These are phyloP conservation scores for Dynastes tityus DNA, from an alignment of 2,888 invertebrate species.

Conservation along the genomic window DNA sequence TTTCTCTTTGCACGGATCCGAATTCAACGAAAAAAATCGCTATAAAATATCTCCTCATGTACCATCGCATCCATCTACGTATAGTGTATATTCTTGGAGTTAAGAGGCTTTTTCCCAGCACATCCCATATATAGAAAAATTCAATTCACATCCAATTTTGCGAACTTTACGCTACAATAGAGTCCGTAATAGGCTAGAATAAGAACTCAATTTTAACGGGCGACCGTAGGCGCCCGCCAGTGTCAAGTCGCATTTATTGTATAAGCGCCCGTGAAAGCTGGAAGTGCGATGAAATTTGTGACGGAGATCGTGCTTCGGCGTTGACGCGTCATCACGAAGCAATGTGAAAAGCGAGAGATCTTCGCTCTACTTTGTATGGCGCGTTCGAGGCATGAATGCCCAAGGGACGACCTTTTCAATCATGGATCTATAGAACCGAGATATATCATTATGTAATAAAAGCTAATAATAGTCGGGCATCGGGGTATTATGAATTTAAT, in stretches of 20 bases:
- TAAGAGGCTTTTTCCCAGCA: constrained; percentile 54
- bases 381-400: constrained; percentile 20
- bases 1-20: constrained; percentile 23
- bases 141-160: constrained; percentile 69
- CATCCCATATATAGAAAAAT: constrained; percentile 58
- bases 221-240: constrained; percentile 40
- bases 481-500: background rate
- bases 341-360: constrained; percentile 10
- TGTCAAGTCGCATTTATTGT: constrained; percentile 39
- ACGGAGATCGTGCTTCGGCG: constrained; percentile 13
- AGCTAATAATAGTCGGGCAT: constrained; percentile 24
- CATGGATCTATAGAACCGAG: constrained; percentile 13
- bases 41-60: constrained; percentile 35
- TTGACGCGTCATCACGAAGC: background rate
- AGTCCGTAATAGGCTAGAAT: constrained; percentile 61
- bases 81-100: constrained; percentile 43
- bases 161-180: constrained; percentile 66
- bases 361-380: background rate
- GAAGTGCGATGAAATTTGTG: constrained; percentile 44
- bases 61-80: constrained; percentile 27
- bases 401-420: constrained; percentile 39
- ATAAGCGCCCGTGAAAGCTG: constrained; percentile 38
- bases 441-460: constrained; percentile 28
- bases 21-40: constrained; percentile 37
- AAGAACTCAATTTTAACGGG: constrained; percentile 64